Conservation (phyloP, 1,140 invertebrate species). For the Sarcophaga bullata region DNA sequence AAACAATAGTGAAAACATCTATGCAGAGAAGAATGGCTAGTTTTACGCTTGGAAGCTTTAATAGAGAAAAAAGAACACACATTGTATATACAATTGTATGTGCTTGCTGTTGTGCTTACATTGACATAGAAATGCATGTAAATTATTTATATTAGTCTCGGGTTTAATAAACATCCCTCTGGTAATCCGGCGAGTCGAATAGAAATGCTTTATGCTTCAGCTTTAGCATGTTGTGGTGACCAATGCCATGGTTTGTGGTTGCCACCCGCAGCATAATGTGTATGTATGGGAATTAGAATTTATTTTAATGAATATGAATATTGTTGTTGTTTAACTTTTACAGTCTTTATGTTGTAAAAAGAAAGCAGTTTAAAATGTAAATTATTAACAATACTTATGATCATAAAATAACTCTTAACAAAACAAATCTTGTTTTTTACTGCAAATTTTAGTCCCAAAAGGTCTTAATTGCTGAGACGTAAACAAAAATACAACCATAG, state of each 20-base stretch:
- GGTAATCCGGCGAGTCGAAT: neutral
- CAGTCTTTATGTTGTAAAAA: neutral
- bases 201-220: neutral
- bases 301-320: slow-evolving; percentile 12
- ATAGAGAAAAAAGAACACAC: neutral
- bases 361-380: neutral
- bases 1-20: neutral
- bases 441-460: too few relatives aligned
- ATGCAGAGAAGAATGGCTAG: neutral
- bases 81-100: too few relatives aligned
- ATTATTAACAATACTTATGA: neutral
- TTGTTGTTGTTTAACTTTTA: slow-evolving; percentile 10
- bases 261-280: too few relatives aligned
- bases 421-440: neutral
- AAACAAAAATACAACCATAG: too few relatives aligned
- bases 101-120: too few relatives aligned
- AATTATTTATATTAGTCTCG: slow-evolving; percentile 10
- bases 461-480: too few relatives aligned
- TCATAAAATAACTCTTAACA: neutral
- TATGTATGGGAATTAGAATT: neutral
- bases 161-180: neutral
- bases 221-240: neutral
- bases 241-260: neutral
- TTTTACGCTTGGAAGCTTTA: neutral
- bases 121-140: neutral